phyloP scores from a whole-genome alignment of 2,113 vertebrate genomes.

The Lanius ludovicianus region DNA sequence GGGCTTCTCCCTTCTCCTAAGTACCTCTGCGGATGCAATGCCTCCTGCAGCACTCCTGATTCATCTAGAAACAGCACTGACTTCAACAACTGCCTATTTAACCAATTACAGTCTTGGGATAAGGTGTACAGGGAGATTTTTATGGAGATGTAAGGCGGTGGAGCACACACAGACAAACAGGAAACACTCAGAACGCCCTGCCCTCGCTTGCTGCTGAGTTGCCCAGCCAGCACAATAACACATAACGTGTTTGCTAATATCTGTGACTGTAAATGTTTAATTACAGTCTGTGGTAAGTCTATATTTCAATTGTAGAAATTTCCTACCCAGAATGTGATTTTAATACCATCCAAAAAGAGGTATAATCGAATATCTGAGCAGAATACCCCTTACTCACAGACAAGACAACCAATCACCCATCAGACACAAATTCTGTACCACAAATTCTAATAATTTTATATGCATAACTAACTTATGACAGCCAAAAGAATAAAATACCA shows the following conservation, averaged over 20 bases:
- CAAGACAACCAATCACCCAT: background rate
- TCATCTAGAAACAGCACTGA: background rate
- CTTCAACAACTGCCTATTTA: background rate
- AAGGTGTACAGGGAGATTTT: background rate
- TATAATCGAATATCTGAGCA: conserved; percentile 21
- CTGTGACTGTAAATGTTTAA: conserved; percentile 24
- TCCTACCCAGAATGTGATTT: conserved; percentile 17
- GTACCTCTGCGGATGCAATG: background rate
- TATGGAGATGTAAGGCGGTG: background rate
- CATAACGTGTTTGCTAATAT: conserved; percentile 12
- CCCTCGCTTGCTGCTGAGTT: background rate
- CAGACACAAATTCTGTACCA: background rate
- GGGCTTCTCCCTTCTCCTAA: background rate
- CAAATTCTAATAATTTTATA: conserved; percentile 19
- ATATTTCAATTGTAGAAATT: conserved; percentile 11
- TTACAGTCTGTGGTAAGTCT: conserved; percentile 18
- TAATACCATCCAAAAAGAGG: conserved; percentile 37
- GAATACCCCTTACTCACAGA: background rate
- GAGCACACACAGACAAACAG: background rate
- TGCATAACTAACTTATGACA: background rate
- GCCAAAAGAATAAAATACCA: conserved; percentile 24
- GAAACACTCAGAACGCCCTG: background rate
- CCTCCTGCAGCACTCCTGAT: background rate
- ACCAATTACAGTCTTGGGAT: background rate
- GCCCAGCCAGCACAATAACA: background rate